A percentile compares a stretch with the other conserved stretches of the same genome.
phyloP scores from a whole-genome alignment of 1,140 invertebrate species.

The Calosoma granatense region DNA sequence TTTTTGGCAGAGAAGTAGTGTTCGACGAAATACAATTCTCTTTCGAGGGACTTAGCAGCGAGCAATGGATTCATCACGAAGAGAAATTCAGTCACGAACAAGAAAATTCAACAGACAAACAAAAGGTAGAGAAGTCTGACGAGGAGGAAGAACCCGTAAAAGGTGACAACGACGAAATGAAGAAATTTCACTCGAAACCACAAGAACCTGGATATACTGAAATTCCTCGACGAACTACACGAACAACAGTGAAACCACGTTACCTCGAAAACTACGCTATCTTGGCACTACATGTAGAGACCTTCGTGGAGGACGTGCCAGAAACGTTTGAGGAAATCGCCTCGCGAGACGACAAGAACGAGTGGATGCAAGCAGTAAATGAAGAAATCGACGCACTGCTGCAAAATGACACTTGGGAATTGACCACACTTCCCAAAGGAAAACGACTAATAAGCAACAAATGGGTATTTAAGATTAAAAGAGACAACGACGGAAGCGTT shows the following conservation, averaged over 20 bases:
- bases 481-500: constrained; percentile 15
- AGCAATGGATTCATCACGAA: too few relatives aligned
- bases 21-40: constrained; percentile 20
- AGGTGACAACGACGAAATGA: too few relatives aligned
- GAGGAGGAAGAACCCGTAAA: not conserved
- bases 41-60: too few relatives aligned
- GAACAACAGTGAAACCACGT: not conserved
- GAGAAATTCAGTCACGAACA: not conserved
- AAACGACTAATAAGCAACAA: constrained; percentile 17
- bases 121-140: not conserved
- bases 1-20: constrained; percentile 13
- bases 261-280: constrained; percentile 20
- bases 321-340: not conserved
- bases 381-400: constrained; percentile 23
- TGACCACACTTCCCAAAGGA: constrained; percentile 20
- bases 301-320: not conserved
- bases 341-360: not conserved
- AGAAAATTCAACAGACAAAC: not conserved
- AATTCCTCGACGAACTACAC: not conserved
- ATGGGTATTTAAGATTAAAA: constrained; percentile 32
- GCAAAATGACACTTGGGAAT: constrained; percentile 22
- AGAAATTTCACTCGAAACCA: too few relatives aligned
- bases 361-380: constrained; percentile 22
- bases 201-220: not conserved
- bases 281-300: constrained; percentile 25